Base-by-base conservation (phyloP, 2,113 vertebrate species). In the Collichthys lucidus region DNA sequence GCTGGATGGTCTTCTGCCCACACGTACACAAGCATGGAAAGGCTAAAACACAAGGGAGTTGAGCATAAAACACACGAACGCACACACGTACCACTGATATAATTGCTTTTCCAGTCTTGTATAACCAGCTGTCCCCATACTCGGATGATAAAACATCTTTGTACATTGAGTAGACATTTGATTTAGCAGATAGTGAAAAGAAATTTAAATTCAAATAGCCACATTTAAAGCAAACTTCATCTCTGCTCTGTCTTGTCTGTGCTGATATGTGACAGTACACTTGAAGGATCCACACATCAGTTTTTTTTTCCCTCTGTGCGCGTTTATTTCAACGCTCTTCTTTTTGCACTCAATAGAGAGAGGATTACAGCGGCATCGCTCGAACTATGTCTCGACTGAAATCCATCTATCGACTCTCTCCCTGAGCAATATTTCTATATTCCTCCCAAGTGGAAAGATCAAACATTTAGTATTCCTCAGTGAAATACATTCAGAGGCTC, bases 341-440 rank as follows among this genome's bases (percentile, higher is more conserved):
- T 68, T 62, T 70, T 60, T 53, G 53, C 55, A 44, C 61, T 89
- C 60, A 47, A 66, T 26, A 29, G 73, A 88, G 83, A 85, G 80
- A 40, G 91, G 90, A 93, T 92, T 93, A 91, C 62, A 75, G 79
- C 65, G 22, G 77, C 85, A 90, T 92, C 74, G 73, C 77, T 91
- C 86, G 82, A 89, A 74, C 67, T 55, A 52, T 61, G 73, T 83
- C 82, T 87, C 86, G 69, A 63, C 85, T 86, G 83, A 90, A 91
- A 87, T 89, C 70, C 80, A 77, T 88, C 80, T 82, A 88, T 91
- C 86, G 88, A 31, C 82, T 74, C 66, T 35, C 35, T 82, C 87
- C 82, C 77, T 74, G 66, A 84, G 79, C 79, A 85, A 79, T 86
- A 79, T 89, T 86, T 91, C 72, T 71, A 63, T 79, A 77, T 86